Evolutionary conservation across 2,888 invertebrate genomes (phyloP), one percentile per base, ranked within the genome.

Genomic region (Pocota personata): DNA sequence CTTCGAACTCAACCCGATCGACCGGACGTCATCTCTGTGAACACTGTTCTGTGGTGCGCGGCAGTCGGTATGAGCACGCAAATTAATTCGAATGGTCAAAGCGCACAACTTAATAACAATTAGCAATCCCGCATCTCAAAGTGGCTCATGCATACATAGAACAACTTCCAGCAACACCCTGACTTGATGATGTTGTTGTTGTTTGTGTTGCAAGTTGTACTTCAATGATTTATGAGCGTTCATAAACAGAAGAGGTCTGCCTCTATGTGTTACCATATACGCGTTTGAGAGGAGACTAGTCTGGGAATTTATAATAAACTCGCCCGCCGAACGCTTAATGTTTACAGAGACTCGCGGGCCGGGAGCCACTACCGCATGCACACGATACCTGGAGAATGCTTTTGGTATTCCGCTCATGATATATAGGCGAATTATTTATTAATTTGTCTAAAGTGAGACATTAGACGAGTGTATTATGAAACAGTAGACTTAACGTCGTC

Each of bases 61-160:
- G 6, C 37, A 16, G 24, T 24, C 52, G 30, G 7, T 52, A n/a
- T 48, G 30, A 80, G 58, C 43, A 24, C 14, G 66, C 80, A 80
- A 80, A 86, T 82, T 86, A 86, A 84, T 84, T 84, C 79, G 75
- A 75, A 86, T 86, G 86, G 86, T 77, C 86, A 86, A 86, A 86
- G 86, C 82, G 76, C 71, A 86, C 86, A 80, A 86, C 80, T 86
- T 86, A 77, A 86, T 86, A 80, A 86, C 71, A 86, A 86, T 86
- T 86, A 86, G 77, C 77, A 66, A 24, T 43, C 16, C 52, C 32
- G 76, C 67, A 76, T 66, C 71, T 86, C 46, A 66, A 76, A 67
- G 79, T 24, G 24, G 32, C 66, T 5, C 35, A 35, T 14, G 50
- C 48, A 43, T 35, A 24, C 40, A 35, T 21, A 27, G 12, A 67